phyloP scores from a whole-genome alignment of 2,888 invertebrate species.

The Heliconius sara region DNA sequence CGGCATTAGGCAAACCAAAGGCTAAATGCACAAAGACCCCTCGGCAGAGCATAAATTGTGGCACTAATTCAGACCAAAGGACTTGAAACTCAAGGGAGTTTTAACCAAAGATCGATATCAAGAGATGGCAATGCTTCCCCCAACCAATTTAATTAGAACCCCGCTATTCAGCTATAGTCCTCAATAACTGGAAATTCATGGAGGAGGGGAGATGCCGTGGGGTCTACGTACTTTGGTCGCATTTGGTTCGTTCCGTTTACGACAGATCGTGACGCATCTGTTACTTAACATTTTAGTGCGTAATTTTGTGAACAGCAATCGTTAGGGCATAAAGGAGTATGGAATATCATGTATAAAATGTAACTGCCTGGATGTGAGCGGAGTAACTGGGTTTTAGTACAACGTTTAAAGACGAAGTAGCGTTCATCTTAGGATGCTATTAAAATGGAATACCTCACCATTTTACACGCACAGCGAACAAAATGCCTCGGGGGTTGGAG shows the following conservation, averaged over 20 bases:
- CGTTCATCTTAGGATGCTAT: conserved; percentile 7
- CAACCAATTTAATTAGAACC: conserved; percentile 67
- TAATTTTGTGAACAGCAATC: conserved; percentile 63
- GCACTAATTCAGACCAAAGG: conserved; percentile 72
- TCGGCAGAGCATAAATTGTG: conserved; percentile 69
- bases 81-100: conserved; percentile 77
- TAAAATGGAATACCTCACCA: conserved; percentile 29
- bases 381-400: conserved; percentile 11
- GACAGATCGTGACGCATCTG: conserved; percentile 79
- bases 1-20: conserved; percentile 42
- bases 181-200: conserved; percentile 49
- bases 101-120: conserved; percentile 80
- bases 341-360: conserved; percentile 30
- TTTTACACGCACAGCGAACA: background rate
- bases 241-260: conserved; percentile 74
- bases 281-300: conserved; percentile 75
- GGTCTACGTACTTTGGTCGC: conserved; percentile 63
- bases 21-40: conserved; percentile 50
- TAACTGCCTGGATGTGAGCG: conserved; percentile 17
- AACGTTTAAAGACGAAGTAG: background rate
- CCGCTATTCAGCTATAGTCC: conserved; percentile 57
- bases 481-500: background rate
- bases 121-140: conserved; percentile 75
- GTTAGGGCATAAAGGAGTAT: conserved; percentile 45
- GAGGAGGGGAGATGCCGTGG: conserved; percentile 55